A percentile compares a stretch with the other conserved stretches of the same genome.
These are phyloP conservation scores for Seladonia tumulorum DNA, from an alignment of 2,888 invertebrate species.

Conservation along the genomic window DNA sequence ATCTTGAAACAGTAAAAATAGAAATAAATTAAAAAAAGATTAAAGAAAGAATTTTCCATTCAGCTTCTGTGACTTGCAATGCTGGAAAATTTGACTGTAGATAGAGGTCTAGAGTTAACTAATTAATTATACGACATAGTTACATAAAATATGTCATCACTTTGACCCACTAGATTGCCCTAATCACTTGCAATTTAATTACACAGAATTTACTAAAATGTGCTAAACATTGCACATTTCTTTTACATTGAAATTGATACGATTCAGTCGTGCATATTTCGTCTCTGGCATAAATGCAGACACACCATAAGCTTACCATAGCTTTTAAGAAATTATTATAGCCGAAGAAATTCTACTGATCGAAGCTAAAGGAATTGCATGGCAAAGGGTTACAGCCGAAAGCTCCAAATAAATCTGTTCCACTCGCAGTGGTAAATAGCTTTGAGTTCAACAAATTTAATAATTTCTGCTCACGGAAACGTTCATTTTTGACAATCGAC, in stretches of 20 bases:
- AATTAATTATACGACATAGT: too few species aligned
- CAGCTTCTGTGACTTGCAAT: too few species aligned
- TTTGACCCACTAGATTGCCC: background rate
- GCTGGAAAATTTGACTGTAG: too few species aligned
- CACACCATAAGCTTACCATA: background rate
- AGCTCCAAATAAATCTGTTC: background rate
- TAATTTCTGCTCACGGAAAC: background rate
- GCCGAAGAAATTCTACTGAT: background rate
- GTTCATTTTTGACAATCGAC: background rate
- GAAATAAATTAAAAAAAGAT: too few species aligned
- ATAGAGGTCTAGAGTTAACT: too few species aligned
- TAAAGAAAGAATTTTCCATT: too few species aligned
- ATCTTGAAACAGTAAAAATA: too few species aligned
- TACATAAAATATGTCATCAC: background rate
- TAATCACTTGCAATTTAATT: background rate
- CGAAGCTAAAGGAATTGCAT: background rate
- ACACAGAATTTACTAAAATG: background rate
- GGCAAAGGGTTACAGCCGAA: background rate
- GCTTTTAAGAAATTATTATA: background rate
- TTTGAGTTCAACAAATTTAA: background rate
- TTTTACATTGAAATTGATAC: background rate
- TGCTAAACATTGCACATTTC: background rate
- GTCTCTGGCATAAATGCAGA: background rate
- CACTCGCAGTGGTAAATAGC: background rate
- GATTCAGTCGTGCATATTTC: background rate